phyloP scores from a whole-genome alignment of 2,888 invertebrate species.

The Allophyes oxyacanthae region DNA sequence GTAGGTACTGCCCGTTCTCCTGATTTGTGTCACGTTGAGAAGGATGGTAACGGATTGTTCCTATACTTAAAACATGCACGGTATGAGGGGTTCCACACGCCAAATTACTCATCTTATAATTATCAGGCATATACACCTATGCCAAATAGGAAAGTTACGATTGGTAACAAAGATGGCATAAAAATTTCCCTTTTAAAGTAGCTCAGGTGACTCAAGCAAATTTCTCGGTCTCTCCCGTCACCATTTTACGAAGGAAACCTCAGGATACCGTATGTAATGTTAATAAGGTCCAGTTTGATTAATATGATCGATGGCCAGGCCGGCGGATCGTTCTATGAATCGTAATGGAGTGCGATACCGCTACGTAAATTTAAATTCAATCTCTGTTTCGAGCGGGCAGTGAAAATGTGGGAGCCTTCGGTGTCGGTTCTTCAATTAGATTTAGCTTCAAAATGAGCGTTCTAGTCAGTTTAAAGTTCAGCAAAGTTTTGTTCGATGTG shows the following conservation, averaged over 20 bases:
- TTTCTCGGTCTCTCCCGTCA: slow-evolving; percentile 43
- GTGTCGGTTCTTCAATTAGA: slow-evolving; percentile 79
- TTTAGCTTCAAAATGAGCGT: slow-evolving; percentile 84
- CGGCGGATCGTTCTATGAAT: slow-evolving; percentile 75
- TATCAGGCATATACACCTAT: too few relatives aligned
- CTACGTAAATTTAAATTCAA: slow-evolving; percentile 87
- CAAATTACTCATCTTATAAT: too few relatives aligned
- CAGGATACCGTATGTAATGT: slow-evolving; percentile 56
- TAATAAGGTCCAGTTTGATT: slow-evolving; percentile 68
- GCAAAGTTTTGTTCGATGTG: slow-evolving; percentile 78
- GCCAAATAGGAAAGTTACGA: too few relatives aligned
- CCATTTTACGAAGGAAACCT: slow-evolving; percentile 53
- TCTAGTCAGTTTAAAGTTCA: slow-evolving; percentile 77
- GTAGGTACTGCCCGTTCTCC: too few relatives aligned
- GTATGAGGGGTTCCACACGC: too few relatives aligned
- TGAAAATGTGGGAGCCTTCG: slow-evolving; percentile 85
- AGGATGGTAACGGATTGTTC: too few relatives aligned
- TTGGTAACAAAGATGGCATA: background rate
- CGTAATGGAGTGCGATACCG: slow-evolving; percentile 81
- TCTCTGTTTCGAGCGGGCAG: slow-evolving; percentile 76
- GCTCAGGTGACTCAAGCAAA: slow-evolving; percentile 31
- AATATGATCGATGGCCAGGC: slow-evolving; percentile 79
- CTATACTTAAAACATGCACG: too few relatives aligned
- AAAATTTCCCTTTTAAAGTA: too few relatives aligned
- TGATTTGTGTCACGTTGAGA: too few relatives aligned